phyloP scores from a whole-genome alignment of 2,888 invertebrate species.

The Reticulitermes lucifugus region DNA sequence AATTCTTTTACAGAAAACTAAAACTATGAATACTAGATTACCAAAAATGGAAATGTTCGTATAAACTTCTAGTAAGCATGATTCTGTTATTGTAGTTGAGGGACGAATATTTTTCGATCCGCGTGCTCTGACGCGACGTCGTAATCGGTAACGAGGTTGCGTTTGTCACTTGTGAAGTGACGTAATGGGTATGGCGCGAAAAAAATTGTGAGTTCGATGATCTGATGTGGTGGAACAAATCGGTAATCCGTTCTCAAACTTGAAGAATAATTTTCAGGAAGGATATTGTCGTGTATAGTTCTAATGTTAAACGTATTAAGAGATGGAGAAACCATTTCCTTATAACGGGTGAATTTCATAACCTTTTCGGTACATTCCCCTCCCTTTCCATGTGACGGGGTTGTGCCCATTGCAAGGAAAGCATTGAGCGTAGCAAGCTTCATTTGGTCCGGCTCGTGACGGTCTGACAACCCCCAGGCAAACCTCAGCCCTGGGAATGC shows the following conservation, averaged over 20 bases:
- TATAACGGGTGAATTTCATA: background rate
- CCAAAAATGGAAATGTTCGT: background rate
- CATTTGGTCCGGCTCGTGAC: slow-evolving; percentile 52
- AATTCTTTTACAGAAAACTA: background rate
- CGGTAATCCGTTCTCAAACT: background rate
- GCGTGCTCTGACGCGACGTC: background rate
- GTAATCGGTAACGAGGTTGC: background rate
- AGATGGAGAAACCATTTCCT: background rate
- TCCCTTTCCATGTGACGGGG: background rate
- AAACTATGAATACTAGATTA: background rate
- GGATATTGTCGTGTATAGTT: background rate
- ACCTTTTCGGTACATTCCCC: background rate
- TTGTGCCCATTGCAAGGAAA: slow-evolving; percentile 35
- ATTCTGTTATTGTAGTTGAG: background rate
- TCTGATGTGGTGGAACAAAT: background rate
- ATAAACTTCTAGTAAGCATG: background rate
- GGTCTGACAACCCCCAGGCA: slow-evolving; percentile 57
- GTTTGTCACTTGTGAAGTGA: slow-evolving; percentile 23
- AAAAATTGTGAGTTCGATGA: slow-evolving; percentile 12
- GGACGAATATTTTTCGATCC: background rate
- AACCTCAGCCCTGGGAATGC: slow-evolving; percentile 60
- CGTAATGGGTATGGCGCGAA: slow-evolving; percentile 40
- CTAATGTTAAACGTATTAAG: too few species aligned
- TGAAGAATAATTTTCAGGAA: background rate
- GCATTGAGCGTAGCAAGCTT: slow-evolving; percentile 29